Evolutionary conservation across 2,113 vertebrate species (phyloP).

Genomic region (Puntigrus tetrazona): DNA sequence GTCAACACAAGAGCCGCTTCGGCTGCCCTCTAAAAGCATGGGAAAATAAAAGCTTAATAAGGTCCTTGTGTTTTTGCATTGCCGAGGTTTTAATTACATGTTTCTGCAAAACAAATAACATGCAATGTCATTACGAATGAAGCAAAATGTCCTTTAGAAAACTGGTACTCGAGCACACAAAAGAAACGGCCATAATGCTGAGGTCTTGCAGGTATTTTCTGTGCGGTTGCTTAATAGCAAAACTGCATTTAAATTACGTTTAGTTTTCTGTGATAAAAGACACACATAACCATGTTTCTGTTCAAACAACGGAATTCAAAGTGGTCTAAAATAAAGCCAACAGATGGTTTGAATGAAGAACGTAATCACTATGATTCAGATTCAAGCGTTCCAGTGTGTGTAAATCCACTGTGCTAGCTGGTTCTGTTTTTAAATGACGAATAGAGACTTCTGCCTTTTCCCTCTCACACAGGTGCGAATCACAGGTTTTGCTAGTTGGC

Average conservation of each 20-base stretch:
- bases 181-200: neutral
- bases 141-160: neutral
- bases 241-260: no score
- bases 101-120: neutral
- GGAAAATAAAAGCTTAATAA: conserved; percentile 10
- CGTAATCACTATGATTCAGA: no score
- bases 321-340: neutral
- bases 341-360: no score
- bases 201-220: neutral
- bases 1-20: conserved; percentile 11
- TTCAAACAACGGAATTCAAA: neutral
- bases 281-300: neutral
- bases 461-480: no score
- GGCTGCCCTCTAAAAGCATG: neutral
- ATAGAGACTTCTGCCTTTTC: no score
- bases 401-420: no score
- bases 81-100: neutral
- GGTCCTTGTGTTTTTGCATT: conserved; percentile 13
- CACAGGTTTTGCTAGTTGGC: no score
- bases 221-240: neutral
- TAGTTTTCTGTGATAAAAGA: neutral
- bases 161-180: neutral
- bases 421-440: no score
- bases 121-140: neutral
- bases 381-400: no score